Conservation (phyloP, 2,888 invertebrate genomes). For the Apodemia mormo region DNA sequence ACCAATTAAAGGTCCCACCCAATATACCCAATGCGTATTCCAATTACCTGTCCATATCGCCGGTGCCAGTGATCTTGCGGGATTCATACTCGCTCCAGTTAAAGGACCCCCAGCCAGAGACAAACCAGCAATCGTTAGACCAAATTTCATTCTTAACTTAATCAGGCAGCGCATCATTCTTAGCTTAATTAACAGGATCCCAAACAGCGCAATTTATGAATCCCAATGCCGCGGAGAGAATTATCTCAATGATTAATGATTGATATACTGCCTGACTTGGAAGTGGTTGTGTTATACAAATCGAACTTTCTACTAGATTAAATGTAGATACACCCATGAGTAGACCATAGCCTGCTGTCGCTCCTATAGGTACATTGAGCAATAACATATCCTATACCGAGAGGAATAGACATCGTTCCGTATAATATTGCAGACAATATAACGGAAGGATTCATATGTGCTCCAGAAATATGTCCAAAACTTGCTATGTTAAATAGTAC, state of each 20-base stretch:
- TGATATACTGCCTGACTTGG: constrained; percentile 69
- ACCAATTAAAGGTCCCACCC: constrained; percentile 83
- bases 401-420: constrained; percentile 76
- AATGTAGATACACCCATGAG: constrained; percentile 76
- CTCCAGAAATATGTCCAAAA: constrained; percentile 87
- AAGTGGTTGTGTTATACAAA: constrained; percentile 85
- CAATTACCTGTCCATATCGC: constrained; percentile 86
- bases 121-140: constrained; percentile 84
- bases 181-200: constrained; percentile 85
- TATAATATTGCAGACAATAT: constrained; percentile 78
- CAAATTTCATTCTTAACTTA: constrained; percentile 79
- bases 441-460: constrained; percentile 60
- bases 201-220: constrained; percentile 86
- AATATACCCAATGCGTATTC: constrained; percentile 86
- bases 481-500: constrained; percentile 84
- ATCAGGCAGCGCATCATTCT: constrained; percentile 82
- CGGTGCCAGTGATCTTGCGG: constrained; percentile 86
- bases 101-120: constrained; percentile 85
- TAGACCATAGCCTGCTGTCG: constrained; percentile 85
- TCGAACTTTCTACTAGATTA: constrained; percentile 53
- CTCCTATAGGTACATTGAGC: constrained; percentile 87
- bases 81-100: constrained; percentile 88
- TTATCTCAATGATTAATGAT: constrained; percentile 83
- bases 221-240: constrained; percentile 84
- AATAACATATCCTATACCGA: constrained; percentile 83